Evolutionary conservation across 37 sponge, comb jelly and placozoan genomes (phyloP).

Genomic region (Tethya wilhelma): DNA sequence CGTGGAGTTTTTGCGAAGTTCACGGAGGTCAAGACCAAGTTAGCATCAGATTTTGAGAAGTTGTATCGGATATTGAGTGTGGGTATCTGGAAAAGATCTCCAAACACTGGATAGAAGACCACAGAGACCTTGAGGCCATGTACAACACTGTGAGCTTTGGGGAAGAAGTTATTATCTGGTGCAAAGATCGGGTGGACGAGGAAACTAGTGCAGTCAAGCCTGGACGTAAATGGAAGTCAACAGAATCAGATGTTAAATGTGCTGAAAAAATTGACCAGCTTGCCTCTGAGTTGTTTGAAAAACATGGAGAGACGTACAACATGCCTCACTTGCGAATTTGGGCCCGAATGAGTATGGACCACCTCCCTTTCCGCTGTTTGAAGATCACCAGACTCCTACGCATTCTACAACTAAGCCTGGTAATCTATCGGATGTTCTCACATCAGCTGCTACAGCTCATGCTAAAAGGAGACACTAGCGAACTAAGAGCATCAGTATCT

Average conservation of each 20-base stretch:
- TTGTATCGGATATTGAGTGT: neutral
- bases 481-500: neutral
- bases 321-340: slow-evolving; percentile 24
- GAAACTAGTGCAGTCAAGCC: neutral
- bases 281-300: slow-evolving; percentile 4
- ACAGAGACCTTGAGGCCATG: slow-evolving; percentile 19
- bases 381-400: neutral
- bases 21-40: slow-evolving; percentile 3
- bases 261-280: slow-evolving; percentile 6
- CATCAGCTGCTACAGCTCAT: slow-evolving; percentile 15
- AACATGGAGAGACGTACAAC: slow-evolving; percentile 24
- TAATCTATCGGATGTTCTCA: neutral
- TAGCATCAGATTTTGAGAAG: slow-evolving; percentile 2
- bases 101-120: neutral
- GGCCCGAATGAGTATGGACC: slow-evolving; percentile 23
- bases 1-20: neutral
- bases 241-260: neutral
- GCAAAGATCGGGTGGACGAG: slow-evolving; percentile 2
- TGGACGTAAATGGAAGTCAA: slow-evolving; percentile 2
- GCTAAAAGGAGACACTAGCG: neutral
- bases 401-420: neutral
- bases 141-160: neutral
- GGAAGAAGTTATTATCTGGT: slow-evolving; percentile 12
- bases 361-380: slow-evolving; percentile 4
- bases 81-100: slow-evolving; percentile 3